Conservation (phyloP, 2,113 vertebrate species). For the Hystrix brachyura region DNA sequence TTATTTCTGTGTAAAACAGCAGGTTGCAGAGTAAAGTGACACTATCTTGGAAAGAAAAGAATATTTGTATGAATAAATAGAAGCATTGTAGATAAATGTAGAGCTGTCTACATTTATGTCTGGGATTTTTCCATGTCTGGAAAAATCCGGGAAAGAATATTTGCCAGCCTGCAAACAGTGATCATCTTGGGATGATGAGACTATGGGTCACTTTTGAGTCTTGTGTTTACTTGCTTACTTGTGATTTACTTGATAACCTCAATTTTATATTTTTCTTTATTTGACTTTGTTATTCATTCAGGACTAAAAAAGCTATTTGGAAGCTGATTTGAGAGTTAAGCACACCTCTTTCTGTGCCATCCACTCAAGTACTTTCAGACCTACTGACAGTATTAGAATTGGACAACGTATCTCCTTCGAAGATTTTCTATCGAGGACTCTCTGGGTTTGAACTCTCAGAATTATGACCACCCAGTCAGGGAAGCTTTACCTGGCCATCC, state of each 20-base stretch:
- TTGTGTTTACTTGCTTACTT: not conserved
- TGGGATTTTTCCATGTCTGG: not conserved
- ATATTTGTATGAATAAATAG: not conserved
- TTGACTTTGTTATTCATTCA: not conserved
- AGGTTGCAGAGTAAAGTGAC: not conserved
- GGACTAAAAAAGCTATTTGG: not conserved
- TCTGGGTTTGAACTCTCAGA: not conserved
- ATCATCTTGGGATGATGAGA: not conserved
- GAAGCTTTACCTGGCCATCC: accelerated
- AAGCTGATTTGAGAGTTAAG: not conserved
- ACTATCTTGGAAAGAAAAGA: not conserved
- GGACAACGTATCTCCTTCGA: not conserved
- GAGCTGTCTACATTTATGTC: too few species aligned
- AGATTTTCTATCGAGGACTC: accelerated
- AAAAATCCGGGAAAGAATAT: not conserved
- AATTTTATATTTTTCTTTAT: not conserved
- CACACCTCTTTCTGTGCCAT: accelerated
- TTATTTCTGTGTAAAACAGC: not conserved
- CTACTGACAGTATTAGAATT: not conserved
- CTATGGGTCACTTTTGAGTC: not conserved
- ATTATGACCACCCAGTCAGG: accelerated
- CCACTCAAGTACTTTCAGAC: not conserved
- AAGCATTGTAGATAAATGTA: accelerated
- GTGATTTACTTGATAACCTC: not conserved
- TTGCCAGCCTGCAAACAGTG: too few species aligned